Base-by-base conservation (phyloP, 2,888 invertebrate genomes). In the Leptinotarsa rubiginosa region DNA sequence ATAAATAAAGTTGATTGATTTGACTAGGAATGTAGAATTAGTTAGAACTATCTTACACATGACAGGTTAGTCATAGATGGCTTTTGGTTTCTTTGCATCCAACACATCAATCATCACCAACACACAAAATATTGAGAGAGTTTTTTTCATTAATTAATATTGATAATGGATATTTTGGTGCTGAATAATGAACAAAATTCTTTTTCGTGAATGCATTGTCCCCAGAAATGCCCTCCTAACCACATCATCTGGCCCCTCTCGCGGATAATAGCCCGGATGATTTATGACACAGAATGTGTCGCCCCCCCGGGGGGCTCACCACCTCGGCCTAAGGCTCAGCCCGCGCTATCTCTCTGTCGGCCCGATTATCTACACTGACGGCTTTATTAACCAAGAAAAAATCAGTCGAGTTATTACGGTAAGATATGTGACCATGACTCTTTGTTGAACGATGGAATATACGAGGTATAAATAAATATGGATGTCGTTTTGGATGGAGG, bases 351-450 rank as follows among this genome's bases (percentile, higher is more conserved):
- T 66, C 73, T 73, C 69, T 50, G 50, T 70, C 70, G 74, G 54
- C 67, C 76, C 76, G 74, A 76, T 76, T 76, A 76, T 76, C 74
- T 72, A 50, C 70, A 69, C 66, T 76, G 76, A 76, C 76, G 76
- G 74, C 76, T 76, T 76, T 76, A 76, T 76, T 76, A 76, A 67
- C 74, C 69, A 68, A 72, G 66, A 70, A 72, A 76, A 73, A 76
- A 69, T 64, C 65, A 68, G 69, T 54, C 70, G 73, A 75, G 75
- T 75, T 75, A 75, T 75, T 75, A 70, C 70, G 70, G 54, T 64
- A 70, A 73, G 70, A 75, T 72, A 70, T 75, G 75, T 72, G 72
- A 72, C 75, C 75, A 64, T 74, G 74, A 70, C 70, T 70, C 70
- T 74, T 74, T 74, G 74, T 74, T 70, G 50, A 67, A 47, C 67